phyloP scores from a whole-genome alignment of 23 tunicate genomes.

The Trididemnum miniatum region DNA sequence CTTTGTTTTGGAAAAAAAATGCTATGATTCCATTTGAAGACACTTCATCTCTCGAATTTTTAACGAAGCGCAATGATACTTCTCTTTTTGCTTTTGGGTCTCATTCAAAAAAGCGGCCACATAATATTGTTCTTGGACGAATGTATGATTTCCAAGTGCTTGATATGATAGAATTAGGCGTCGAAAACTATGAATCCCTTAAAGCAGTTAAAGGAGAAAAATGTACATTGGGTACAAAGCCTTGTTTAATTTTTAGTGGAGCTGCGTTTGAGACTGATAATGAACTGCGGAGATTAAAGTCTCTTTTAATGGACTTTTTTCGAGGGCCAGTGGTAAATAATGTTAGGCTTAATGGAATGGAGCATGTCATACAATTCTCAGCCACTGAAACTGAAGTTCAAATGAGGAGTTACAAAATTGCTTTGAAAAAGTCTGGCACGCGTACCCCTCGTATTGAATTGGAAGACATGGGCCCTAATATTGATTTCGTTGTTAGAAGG shows the following conservation, averaged over 20 bases:
- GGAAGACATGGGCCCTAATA: conserved; percentile 90
- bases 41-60: conserved; percentile 76
- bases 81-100: conserved; percentile 90
- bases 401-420: conserved; percentile 71
- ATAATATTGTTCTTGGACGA: conserved; percentile 91
- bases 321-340: conserved; percentile 86
- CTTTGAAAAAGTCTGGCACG: conserved; percentile 84
- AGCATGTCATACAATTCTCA: conserved; percentile 91
- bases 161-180: conserved; percentile 97
- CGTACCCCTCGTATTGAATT: conserved; percentile 88
- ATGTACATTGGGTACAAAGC: conserved; percentile 71
- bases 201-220: conserved; percentile 33
- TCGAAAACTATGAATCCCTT: conserved; percentile 61
- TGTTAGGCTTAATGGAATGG: conserved; percentile 72
- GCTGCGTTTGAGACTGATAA: conserved; percentile 72
- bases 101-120: conserved; percentile 95
- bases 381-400: conserved; percentile 55
- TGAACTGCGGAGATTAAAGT: conserved; percentile 71
- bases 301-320: conserved; percentile 85
- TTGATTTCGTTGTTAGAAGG: conserved; percentile 84
- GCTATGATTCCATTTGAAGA: conserved; percentile 91
- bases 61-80: conserved; percentile 85
- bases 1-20: conserved; percentile 77
- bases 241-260: conserved; percentile 80
- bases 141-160: conserved; percentile 66